These are phyloP conservation scores for Conopomorpha cramerella DNA, from an alignment of 1,140 invertebrate species.

Conservation along the genomic window DNA sequence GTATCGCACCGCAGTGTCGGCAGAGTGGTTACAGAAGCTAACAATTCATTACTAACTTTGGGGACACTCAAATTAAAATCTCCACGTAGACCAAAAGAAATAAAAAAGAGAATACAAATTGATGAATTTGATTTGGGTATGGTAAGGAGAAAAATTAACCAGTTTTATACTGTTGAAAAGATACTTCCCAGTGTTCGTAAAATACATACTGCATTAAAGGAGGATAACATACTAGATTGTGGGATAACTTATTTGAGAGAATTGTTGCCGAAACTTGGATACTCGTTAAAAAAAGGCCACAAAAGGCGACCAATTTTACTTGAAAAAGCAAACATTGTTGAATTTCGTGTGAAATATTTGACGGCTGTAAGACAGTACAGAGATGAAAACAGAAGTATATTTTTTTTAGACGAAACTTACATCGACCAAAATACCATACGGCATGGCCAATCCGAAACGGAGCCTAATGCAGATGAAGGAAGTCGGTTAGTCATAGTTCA, in stretches of 20 bases:
- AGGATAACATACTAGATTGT: background rate
- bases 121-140: conserved; percentile 6
- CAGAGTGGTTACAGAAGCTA: conserved; percentile 5
- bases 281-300: background rate
- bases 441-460: background rate
- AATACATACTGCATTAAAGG: background rate
- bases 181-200: background rate
- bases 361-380: background rate
- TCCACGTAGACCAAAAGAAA: conserved; percentile 6
- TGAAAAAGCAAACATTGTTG: background rate
- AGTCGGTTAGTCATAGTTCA: background rate
- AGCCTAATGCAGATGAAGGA: background rate
- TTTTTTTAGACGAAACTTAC: background rate
- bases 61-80: conserved; percentile 5
- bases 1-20: conserved; percentile 4
- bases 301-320: background rate
- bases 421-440: background rate
- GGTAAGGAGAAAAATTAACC: conserved; percentile 5
- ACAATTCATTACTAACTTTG: conserved; percentile 5
- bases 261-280: background rate
- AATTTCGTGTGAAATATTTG: background rate
- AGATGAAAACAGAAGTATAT: background rate
- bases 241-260: background rate
- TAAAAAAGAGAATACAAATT: conserved; percentile 4
- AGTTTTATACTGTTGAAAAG: conserved; percentile 3